These are phyloP conservation scores for Lingula anatina DNA, from an alignment of 2,888 invertebrate species.

Conservation along the genomic window DNA sequence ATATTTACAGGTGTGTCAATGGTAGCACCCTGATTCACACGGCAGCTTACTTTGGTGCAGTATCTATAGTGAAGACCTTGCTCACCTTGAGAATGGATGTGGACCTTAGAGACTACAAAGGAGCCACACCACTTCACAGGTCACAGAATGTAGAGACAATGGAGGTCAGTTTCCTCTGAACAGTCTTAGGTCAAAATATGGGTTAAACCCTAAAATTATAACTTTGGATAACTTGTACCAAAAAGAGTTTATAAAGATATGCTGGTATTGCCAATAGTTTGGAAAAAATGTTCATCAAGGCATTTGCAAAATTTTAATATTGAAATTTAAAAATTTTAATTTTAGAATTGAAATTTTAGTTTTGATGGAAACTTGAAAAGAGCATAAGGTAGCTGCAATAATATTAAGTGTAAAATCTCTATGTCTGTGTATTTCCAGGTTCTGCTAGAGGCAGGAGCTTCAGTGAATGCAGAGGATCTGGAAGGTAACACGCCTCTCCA, in stretches of 20 bases:
- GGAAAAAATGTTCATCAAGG: too few species aligned
- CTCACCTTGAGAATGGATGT: constrained; percentile 38
- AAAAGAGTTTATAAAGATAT: too few species aligned
- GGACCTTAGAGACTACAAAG: constrained; percentile 48
- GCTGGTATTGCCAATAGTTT: too few species aligned
- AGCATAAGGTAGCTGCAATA: too few species aligned
- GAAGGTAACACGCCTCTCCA: constrained; percentile 50
- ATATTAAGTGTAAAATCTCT: too few species aligned
- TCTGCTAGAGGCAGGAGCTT: constrained; percentile 42
- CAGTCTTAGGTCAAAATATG: too few species aligned
- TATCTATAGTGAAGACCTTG: constrained; percentile 30
- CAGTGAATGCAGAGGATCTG: constrained; percentile 34
- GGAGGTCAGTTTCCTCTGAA: constrained; percentile 32
- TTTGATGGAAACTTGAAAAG: too few species aligned
- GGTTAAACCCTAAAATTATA: too few species aligned
- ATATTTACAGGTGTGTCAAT: constrained; percentile 41
- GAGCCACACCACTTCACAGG: constrained; percentile 46
- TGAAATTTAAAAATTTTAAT: too few species aligned
- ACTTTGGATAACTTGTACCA: too few species aligned
- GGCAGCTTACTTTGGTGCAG: constrained; percentile 44
- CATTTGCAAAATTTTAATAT: too few species aligned
- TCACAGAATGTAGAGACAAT: constrained; percentile 35
- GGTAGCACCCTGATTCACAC: constrained; percentile 51
- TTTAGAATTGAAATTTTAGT: too few species aligned
- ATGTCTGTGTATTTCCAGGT: constrained; percentile 23